Evolutionary conservation across 2,113 vertebrate genomes (phyloP).

Genomic region (Bufo gargarizans): DNA sequence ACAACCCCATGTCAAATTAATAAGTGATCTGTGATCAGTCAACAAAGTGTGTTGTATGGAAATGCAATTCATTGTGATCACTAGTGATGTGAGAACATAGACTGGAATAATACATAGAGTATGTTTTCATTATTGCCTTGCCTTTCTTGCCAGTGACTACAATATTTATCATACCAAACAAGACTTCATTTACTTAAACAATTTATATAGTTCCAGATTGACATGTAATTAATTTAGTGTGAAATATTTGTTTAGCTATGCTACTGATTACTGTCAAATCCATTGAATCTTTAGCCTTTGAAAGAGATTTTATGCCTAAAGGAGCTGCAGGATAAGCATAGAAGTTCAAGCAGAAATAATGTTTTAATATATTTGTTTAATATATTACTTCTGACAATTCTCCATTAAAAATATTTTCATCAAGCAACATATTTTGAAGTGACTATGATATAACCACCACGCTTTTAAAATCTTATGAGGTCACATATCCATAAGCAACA

Average conservation of each 20-base stretch:
- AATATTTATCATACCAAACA: background rate
- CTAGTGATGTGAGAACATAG: background rate
- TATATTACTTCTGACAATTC: too few species aligned
- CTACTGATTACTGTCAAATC: background rate
- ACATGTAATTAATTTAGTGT: background rate
- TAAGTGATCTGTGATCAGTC: background rate
- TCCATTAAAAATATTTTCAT: too few species aligned
- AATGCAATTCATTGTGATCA: slow-evolving; percentile 14
- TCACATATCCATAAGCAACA: too few species aligned
- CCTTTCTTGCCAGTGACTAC: background rate
- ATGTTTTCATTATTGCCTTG: background rate
- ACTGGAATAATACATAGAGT: background rate
- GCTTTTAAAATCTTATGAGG: too few species aligned
- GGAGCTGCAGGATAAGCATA: too few species aligned
- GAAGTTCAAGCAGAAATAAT: too few species aligned
- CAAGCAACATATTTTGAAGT: too few species aligned
- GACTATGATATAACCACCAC: too few species aligned
- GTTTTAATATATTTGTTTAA: too few species aligned
- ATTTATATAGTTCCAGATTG: background rate
- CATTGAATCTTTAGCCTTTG: background rate
- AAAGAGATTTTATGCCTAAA: background rate
- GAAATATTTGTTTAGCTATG: background rate
- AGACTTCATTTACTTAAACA: background rate
- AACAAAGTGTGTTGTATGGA: background rate
- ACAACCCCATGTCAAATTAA: background rate